Conservation (phyloP, 2,888 invertebrate genomes). For the Petrolisthes cinctipes region DNA sequence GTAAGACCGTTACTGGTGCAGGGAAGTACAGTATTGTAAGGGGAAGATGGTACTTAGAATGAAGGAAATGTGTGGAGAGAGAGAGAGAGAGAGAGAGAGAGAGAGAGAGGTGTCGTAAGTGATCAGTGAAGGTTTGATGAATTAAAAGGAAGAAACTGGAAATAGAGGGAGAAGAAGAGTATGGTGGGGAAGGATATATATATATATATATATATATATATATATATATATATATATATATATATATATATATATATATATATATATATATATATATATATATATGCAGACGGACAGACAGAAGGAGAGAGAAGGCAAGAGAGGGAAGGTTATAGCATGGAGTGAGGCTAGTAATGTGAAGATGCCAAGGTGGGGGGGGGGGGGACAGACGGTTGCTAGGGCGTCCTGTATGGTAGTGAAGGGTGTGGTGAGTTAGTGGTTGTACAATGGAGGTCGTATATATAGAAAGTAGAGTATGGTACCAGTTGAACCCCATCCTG, state of each 20-base stretch:
- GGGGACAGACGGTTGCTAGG: too few relatives aligned
- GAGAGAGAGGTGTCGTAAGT: not conserved
- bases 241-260: constrained; percentile 4
- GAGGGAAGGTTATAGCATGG: too few relatives aligned
- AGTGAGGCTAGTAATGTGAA: too few relatives aligned
- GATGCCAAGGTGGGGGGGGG: too few relatives aligned
- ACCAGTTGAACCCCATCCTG: too few relatives aligned
- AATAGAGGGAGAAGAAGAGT: not conserved
- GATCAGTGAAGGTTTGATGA: not conserved
- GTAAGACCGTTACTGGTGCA: too few relatives aligned
- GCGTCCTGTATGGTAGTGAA: too few relatives aligned
- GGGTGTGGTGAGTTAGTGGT: too few relatives aligned
- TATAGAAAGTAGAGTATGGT: too few relatives aligned
- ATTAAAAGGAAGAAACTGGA: not conserved
- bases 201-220: constrained; percentile 15
- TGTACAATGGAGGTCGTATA: too few relatives aligned
- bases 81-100: not conserved
- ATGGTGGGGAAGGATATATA: not conserved
- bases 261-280: constrained; percentile 4
- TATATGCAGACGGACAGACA: not conserved
- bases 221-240: constrained; percentile 14
- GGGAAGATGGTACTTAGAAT: not conserved
- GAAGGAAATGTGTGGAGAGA: not conserved
- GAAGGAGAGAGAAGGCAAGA: not conserved
- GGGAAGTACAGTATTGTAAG: too few relatives aligned